A percentile compares a stretch with the other conserved stretches of the same genome.
phyloP scores from a whole-genome alignment of 2,888 invertebrate genomes.

The Orgyia antiqua region DNA sequence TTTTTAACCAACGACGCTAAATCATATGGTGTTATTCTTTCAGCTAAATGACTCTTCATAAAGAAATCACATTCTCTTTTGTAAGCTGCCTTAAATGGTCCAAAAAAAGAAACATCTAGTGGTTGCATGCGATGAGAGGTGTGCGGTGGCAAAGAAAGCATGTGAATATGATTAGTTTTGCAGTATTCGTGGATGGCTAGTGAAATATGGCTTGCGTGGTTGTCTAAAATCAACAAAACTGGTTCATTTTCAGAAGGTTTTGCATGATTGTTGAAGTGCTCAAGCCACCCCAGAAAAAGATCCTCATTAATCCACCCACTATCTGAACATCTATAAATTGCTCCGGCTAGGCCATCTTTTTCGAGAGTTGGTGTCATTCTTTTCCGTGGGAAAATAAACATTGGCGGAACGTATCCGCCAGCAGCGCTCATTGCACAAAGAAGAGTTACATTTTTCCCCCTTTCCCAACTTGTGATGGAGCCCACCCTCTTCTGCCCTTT shows the following conservation, averaged over 20 bases:
- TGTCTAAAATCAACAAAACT: conserved; percentile 1
- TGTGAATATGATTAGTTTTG: conserved; percentile 10
- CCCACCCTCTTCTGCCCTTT: conserved; percentile 39
- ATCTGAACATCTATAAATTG: conserved; percentile 33
- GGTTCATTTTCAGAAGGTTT: too few relatives aligned
- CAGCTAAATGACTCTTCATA: conserved; percentile 24
- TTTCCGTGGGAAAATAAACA: conserved; percentile 59
- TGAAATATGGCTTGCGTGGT: conserved; percentile 25
- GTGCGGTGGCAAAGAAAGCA: conserved; percentile 19
- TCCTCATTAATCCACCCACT: conserved; percentile 31
- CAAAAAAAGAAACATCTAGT: conserved; percentile 18
- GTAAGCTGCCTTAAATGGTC: conserved; percentile 14
- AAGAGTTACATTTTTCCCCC: conserved; percentile 49
- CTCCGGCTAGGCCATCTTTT: conserved; percentile 45
- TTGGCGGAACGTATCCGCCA: conserved; percentile 49
- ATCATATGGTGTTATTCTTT: conserved; percentile 31
- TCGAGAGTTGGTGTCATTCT: conserved; percentile 43
- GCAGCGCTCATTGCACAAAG: conserved; percentile 49
- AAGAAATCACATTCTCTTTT: conserved; percentile 31
- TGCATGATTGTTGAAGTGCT: conserved; percentile 16
- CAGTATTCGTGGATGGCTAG: conserved; percentile 21
- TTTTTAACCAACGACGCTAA: conserved; percentile 22
- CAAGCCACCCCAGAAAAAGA: conserved; percentile 26
- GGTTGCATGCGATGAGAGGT: conserved; percentile 25
- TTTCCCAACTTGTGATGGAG: conserved; percentile 42